Conservation (phyloP, 92 coral and sea anemone species). For the Meandrina meandrites region DNA sequence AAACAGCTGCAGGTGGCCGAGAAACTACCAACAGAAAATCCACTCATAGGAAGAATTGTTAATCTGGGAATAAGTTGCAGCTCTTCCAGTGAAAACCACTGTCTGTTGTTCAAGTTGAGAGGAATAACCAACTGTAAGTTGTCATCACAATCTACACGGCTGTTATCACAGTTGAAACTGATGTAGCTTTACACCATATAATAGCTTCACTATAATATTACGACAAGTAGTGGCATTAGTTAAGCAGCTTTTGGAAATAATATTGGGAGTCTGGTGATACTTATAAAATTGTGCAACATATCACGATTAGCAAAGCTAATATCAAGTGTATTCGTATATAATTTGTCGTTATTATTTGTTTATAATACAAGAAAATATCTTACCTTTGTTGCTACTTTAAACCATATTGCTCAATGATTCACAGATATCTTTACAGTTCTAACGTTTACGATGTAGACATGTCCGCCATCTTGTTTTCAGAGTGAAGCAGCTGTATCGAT, state of each 20-base stretch:
- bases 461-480: neutral
- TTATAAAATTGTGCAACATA: neutral
- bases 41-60: neutral
- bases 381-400: neutral
- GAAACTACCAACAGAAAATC: neutral
- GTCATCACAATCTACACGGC: neutral
- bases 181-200: neutral
- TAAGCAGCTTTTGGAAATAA: neutral
- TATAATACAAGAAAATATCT: neutral
- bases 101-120: conserved; percentile 28
- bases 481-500: neutral
- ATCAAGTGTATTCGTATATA: no score
- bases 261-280: neutral
- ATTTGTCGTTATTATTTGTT: neutral
- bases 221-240: neutral
- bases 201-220: neutral
- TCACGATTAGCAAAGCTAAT: neutral
- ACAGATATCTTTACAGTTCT: neutral
- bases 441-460: neutral
- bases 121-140: conserved; percentile 32
- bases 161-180: neutral
- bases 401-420: neutral
- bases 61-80: conserved; percentile 18
- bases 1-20: neutral
- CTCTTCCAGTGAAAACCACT: neutral